Conservation (phyloP, 1,140 invertebrate species). For the Araneus ventricosus region DNA sequence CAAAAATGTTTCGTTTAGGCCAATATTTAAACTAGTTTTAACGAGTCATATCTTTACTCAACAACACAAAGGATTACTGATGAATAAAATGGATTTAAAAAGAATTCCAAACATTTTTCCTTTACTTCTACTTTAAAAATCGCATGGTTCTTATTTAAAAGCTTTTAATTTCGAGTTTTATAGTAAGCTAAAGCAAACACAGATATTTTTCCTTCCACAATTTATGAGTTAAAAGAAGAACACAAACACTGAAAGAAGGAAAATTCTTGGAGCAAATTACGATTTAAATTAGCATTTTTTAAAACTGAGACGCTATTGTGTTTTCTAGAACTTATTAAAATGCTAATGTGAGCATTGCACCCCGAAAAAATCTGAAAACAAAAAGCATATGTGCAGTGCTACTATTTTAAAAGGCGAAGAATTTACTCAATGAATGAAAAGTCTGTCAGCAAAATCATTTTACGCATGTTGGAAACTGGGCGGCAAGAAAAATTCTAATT, state of each 20-base stretch:
- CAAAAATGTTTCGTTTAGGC: no score
- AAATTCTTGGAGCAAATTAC: background rate
- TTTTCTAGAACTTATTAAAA: background rate
- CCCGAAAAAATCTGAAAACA: background rate
- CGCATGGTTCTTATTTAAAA: background rate
- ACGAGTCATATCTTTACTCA: no score
- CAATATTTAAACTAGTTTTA: no score
- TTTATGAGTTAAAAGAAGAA: background rate
- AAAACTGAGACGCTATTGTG: background rate
- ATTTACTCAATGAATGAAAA: conserved; percentile 5
- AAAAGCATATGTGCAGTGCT: background rate
- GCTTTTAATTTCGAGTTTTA: conserved; percentile 1
- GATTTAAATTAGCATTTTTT: conserved; percentile 22
- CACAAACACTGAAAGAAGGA: background rate
- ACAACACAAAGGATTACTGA: no score
- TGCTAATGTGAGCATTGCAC: background rate
- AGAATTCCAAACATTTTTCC: no score
- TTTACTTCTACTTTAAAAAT: no score
- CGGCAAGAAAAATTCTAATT: background rate
- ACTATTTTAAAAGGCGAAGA: background rate
- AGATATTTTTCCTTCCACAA: background rate
- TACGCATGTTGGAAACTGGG: background rate
- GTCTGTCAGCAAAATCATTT: conserved; percentile 21
- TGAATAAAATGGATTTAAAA: no score
- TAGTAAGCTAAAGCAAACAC: background rate